phyloP scores from a whole-genome alignment of 2,888 invertebrate species.

The Drosophila putrida region DNA sequence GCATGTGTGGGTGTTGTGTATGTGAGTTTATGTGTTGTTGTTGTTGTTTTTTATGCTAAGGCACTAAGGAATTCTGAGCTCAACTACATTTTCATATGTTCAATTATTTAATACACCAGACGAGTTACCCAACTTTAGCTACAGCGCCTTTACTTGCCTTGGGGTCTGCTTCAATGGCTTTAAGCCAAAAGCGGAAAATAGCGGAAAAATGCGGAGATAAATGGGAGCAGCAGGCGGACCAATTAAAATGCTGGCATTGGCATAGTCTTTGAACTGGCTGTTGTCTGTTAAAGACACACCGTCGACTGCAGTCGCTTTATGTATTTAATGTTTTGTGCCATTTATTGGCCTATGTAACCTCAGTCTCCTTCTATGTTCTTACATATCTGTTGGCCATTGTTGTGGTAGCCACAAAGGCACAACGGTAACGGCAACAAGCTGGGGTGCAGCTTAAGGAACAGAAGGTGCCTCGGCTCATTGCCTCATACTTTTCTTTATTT shows the following conservation, averaged over 20 bases:
- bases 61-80: conserved; percentile 62
- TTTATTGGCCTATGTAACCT: conserved; percentile 51
- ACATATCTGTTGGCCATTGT: conserved; percentile 26
- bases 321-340: conserved; percentile 65
- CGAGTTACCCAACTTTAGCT: conserved; percentile 35
- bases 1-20: not conserved
- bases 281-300: conserved; percentile 67
- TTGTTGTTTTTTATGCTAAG: conserved; percentile 12
- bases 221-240: conserved; percentile 28
- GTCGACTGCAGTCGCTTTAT: conserved; percentile 57
- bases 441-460: conserved; percentile 59
- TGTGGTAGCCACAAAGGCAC: conserved; percentile 53
- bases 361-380: not conserved
- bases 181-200: conserved; percentile 35
- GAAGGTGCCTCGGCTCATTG: conserved; percentile 57
- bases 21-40: conserved; percentile 9
- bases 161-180: conserved; percentile 48
- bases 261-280: conserved; percentile 66
- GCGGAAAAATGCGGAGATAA: conserved; percentile 6
- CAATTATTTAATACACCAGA: conserved; percentile 71
- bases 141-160: conserved; percentile 7
- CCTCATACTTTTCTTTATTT: conserved; percentile 68
- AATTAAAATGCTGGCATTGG: conserved; percentile 68
- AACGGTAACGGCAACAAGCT: conserved; percentile 35
- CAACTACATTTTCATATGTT: conserved; percentile 67